Evolutionary conservation across 1,140 invertebrate genomes (phyloP), one percentile per base, ranked within the genome.

Genomic region (Venturia canescens): DNA sequence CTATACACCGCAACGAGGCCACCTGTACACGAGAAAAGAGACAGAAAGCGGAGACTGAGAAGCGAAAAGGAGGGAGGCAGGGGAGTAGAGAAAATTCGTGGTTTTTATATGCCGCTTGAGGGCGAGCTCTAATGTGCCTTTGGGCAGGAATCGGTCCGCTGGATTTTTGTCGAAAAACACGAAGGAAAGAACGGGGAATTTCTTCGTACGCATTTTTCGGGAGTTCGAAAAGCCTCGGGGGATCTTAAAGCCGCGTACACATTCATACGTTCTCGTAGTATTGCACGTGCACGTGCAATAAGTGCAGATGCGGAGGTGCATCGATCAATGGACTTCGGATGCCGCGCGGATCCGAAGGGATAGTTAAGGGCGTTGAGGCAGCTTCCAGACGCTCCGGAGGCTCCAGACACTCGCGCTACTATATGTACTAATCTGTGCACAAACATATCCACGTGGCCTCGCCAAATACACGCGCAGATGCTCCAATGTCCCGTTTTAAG

Each of bases 401-500:
- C 50, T 53, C 50, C 50, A 71, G 34, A 48, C 60, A 26, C 78
- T 50, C 78, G 31, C 67, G 44, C 2, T 72, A 16, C 66, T 72
- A 72, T 44, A 16, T 44, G 31, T 48, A 72, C 50, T 53, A 53
- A 53, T 44, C 38, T 44, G 48, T 23, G 26, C 15, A 27, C 13
- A 67, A 2, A 18, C n/a, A 26, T 15, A 16, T 69, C n/a, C 15
- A 78, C 44, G 26, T 67, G 78, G n/a, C n/a, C n/a, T n/a, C 60
- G 81, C n/a, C 18, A 53, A 3, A 9, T n/a, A 83, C 48, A 60
- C 1, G n/a, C n/a, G n/a, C 2, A 53, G 50, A 18, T 69, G 29
- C 16, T 48, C 86, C 90, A 90, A 91, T 91, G 90, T 91, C 88
- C 87, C 86, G 87, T 90, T 90, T 91, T 87, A 90, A 88, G 84